Percentiles rank a stretch among this genome's conserved stretches.
phyloP scores from a whole-genome alignment of 2,888 invertebrate genomes.

The Dolichopus griseipennis region DNA sequence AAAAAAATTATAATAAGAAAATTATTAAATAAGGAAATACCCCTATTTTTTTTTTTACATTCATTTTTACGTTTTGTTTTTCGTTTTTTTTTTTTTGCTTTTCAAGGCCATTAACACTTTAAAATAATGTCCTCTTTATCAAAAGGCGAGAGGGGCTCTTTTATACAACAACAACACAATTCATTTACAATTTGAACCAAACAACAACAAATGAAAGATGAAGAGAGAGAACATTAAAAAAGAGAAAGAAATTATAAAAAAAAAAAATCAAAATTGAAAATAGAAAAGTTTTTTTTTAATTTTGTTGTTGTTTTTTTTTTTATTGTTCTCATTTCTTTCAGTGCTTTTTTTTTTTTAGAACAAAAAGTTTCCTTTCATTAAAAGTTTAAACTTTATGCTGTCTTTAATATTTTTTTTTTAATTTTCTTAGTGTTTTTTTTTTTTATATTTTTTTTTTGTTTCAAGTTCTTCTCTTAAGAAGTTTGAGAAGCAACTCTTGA shows the following conservation, averaged over 20 bases:
- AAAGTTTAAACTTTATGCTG: neutral
- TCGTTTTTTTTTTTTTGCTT: neutral
- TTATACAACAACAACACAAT: neutral
- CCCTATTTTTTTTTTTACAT: neutral
- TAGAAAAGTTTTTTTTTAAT: neutral
- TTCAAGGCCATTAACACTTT: constrained; percentile 6
- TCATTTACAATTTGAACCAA: too few relatives aligned
- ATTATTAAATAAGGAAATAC: neutral
- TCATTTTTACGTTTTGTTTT: neutral
- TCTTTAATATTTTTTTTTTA: neutral
- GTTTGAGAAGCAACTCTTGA: neutral
- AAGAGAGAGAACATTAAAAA: too few relatives aligned
- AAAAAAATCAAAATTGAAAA: neutral
- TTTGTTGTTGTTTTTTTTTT: too few relatives aligned
- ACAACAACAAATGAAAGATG: too few relatives aligned
- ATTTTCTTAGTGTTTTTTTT: too few relatives aligned
- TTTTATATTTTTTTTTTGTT: neutral
- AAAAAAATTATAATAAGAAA: neutral
- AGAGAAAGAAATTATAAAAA: too few relatives aligned
- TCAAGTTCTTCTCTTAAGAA: constrained; percentile 1
- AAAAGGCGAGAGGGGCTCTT: neutral
- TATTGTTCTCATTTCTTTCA: neutral
- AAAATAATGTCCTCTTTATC: neutral
- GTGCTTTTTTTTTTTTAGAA: neutral
- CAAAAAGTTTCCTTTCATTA: neutral